Evolutionary conservation across 2,797 vertebrate species (phyloP).

Genomic region (Sebastes oblongus): DNA sequence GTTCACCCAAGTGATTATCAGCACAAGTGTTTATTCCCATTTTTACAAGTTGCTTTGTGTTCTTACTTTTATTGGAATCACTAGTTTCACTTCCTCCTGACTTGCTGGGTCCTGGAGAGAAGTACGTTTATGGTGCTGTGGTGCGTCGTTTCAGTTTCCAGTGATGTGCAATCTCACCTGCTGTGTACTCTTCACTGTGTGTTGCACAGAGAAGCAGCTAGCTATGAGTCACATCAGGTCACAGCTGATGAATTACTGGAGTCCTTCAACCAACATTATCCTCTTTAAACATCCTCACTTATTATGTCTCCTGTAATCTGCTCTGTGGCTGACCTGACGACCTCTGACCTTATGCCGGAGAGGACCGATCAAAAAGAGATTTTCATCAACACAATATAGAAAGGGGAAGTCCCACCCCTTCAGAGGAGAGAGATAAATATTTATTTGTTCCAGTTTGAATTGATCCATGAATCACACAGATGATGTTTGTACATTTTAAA

Average conservation of each 20-base stretch:
- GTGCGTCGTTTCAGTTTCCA: no score
- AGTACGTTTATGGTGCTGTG: no score
- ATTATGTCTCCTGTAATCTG: neutral
- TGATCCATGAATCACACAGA: no score
- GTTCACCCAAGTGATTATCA: neutral
- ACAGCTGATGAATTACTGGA: constrained; percentile 8
- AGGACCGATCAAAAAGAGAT: no score
- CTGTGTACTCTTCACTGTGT: neutral
- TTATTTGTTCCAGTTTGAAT: no score
- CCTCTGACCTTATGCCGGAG: no score
- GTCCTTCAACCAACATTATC: neutral
- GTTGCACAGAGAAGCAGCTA: neutral
- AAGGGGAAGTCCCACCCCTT: no score
- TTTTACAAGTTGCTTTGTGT: neutral
- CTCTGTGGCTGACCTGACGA: neutral
- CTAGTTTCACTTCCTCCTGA: neutral
- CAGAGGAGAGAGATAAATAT: no score
- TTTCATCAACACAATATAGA: no score
- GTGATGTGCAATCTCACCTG: no score
- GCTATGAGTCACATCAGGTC: neutral
- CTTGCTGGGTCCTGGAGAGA: neutral
- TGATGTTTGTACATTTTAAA: no score
- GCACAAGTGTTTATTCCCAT: neutral
- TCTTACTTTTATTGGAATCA: neutral
- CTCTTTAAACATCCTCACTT: neutral